Percentiles rank a stretch among this genome's conserved stretches.
phyloP scores from a whole-genome alignment of 1,140 invertebrate species.

The Homarus americanus region DNA sequence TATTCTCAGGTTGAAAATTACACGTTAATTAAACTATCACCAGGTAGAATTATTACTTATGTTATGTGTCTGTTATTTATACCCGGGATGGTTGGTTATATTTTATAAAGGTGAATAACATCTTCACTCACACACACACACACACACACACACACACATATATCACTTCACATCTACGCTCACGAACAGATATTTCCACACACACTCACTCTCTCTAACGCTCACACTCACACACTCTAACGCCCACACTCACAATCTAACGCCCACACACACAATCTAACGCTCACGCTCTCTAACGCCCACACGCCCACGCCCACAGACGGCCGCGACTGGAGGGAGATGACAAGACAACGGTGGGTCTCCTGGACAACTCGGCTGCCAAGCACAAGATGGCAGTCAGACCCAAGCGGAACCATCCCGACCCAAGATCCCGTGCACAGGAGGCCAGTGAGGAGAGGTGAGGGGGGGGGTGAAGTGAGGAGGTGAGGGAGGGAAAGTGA shows the following conservation, averaged over 20 bases:
- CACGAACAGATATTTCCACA: background rate
- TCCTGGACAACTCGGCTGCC: slow-evolving; percentile 86
- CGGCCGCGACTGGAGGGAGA: slow-evolving; percentile 71
- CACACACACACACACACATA: background rate
- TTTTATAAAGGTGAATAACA: background rate
- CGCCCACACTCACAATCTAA: slow-evolving; percentile 22
- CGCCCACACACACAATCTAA: background rate
- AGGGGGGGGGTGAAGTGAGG: background rate
- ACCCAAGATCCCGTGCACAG: slow-evolving; percentile 77
- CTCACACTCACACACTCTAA: background rate
- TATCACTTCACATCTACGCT: background rate
- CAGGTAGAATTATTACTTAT: no score
- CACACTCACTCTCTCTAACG: background rate
- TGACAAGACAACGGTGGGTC: slow-evolving; percentile 76
- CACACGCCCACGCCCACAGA: background rate
- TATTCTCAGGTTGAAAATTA: no score
- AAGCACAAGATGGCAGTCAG: slow-evolving; percentile 86
- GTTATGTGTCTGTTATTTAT: no score
- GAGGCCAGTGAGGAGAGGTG: slow-evolving; percentile 66
- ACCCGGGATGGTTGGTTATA: background rate
- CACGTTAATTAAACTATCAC: no score
- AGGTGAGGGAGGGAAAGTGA: no score
- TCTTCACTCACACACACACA: background rate
- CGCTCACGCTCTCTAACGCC: background rate
- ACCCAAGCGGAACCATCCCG: slow-evolving; percentile 82